Percentiles rank a stretch among this genome's conserved stretches.
Conservation (phyloP, 2,797 vertebrate species). For the Nothura maculosa region DNA sequence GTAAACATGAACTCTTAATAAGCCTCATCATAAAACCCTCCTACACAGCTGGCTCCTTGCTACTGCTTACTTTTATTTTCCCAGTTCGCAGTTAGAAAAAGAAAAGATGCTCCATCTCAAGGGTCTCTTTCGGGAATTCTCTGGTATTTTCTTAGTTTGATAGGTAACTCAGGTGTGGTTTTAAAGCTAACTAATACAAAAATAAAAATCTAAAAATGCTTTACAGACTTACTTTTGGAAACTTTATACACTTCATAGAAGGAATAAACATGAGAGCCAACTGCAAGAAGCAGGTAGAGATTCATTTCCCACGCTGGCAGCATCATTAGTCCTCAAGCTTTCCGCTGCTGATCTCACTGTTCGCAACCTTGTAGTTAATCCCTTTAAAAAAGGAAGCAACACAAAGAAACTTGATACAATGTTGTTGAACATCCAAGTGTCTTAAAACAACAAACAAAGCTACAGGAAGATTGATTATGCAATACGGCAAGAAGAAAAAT, state of each 20-base stretch:
- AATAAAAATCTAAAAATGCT: too few species aligned
- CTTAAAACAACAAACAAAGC: neutral
- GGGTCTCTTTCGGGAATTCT: neutral
- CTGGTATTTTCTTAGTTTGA: neutral
- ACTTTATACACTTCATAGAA: conserved; percentile 82
- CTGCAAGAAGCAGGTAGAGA: conserved; percentile 70
- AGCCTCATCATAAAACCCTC: neutral
- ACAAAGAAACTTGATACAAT: neutral
- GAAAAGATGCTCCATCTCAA: neutral
- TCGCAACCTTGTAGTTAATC: neutral
- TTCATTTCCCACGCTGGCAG: conserved; percentile 78
- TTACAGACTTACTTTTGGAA: conserved; percentile 78
- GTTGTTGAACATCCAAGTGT: too few species aligned
- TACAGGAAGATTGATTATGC: neutral
- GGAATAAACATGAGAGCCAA: conserved; percentile 83
- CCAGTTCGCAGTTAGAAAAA: neutral
- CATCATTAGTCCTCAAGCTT: neutral
- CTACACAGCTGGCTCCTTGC: neutral
- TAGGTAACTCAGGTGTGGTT: too few species aligned
- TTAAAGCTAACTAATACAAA: too few species aligned
- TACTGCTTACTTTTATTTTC: neutral
- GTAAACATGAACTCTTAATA: neutral
- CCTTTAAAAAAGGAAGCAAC: neutral
- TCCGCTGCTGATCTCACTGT: neutral
- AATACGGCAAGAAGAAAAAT: too few species aligned